Evolutionary conservation across 1,140 invertebrate species (phyloP), one percentile per base, ranked within the genome.

Genomic region (Hestina assimilis): DNA sequence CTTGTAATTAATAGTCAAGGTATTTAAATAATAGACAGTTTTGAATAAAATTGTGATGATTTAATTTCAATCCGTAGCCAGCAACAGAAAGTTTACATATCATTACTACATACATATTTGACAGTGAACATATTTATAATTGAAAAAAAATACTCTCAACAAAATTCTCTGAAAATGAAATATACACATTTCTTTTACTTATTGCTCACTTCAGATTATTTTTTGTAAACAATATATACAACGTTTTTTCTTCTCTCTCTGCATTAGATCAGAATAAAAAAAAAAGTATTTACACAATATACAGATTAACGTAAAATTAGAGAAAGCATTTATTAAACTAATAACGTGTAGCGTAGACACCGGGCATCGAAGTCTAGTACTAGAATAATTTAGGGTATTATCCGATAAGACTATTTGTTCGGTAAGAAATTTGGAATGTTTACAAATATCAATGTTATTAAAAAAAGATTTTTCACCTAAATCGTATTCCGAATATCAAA

Each of bases 41-140:
- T 40, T 65, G 48, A 71, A 78, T 77, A 77, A 75, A 82, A 76
- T 80, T 85, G 78, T 85, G 79, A 85, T 85, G 76, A 78, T 81
- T 84, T 84, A 78, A n/a, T 63, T 81, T 71, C 71, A 79, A 81
- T 79, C 73, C 70, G 76, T 78, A 80, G 72, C 71, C 75, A 64
- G 72, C 72, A 79, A 80, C 67, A 67, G 55, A 75, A 67, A 68
- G 46, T 48, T 47, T 21, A 56, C 42, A 38, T 55, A 42, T 43
- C 24, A 41, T 21, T 41, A 45, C 41, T 31, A 45, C 31, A 21
- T 33, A 26, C 29, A 46, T 35, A 35, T 15, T 35, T 17, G 15
- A 35, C 29, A 31, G 5, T 12, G 4, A 4, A 14, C 14, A 35
- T 4, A 17, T 12, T 4, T 33, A 6, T 12, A 35, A 35, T 35